Evolutionary conservation across 2,888 invertebrate species (phyloP).

Genomic region (Ellobium chinense): DNA sequence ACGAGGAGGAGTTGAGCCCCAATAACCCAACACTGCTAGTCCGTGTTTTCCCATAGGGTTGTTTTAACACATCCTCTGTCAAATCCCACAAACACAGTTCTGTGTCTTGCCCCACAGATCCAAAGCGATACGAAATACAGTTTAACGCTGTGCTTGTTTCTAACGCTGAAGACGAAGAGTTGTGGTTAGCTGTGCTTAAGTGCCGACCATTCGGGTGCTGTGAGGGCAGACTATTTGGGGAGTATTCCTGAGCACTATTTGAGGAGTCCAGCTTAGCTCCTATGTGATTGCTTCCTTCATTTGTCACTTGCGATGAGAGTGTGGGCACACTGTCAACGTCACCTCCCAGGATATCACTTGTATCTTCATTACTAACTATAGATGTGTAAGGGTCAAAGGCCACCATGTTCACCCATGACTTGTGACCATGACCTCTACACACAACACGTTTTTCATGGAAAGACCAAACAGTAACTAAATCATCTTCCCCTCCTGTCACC

Average conservation of each 20-base stretch:
- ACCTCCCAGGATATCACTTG: constrained; percentile 77
- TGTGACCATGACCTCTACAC: constrained; percentile 98
- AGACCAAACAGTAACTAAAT: constrained; percentile 98
- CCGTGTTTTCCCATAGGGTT: constrained; percentile 81
- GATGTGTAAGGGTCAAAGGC: constrained; percentile 85
- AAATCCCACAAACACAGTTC: constrained; percentile 99
- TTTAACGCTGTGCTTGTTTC: constrained; percentile 47
- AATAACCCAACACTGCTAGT: constrained; percentile 75
- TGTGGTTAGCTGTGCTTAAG: constrained; percentile 26
- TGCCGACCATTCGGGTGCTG: constrained; percentile 44
- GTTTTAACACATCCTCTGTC: constrained; percentile 94
- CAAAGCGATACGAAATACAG: constrained; percentile 87
- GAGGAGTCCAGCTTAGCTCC: constrained; percentile 12
- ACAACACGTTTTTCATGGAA: constrained; percentile 94
- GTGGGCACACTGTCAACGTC: constrained; percentile 22
- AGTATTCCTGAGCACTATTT: constrained; percentile 8
- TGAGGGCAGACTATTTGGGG: background rate
- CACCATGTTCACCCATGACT: constrained; percentile 98
- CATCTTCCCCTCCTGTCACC: constrained; percentile 98
- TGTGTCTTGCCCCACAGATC: constrained; percentile 98
- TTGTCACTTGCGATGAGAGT: background rate
- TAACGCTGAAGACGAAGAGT: constrained; percentile 35
- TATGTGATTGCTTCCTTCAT: constrained; percentile 39
- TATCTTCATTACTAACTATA: constrained; percentile 81
- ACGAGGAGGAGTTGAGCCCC: constrained; percentile 47